These are phyloP conservation scores for Luffia ferchaultella DNA, from an alignment of 2,888 invertebrate species.

Conservation along the genomic window DNA sequence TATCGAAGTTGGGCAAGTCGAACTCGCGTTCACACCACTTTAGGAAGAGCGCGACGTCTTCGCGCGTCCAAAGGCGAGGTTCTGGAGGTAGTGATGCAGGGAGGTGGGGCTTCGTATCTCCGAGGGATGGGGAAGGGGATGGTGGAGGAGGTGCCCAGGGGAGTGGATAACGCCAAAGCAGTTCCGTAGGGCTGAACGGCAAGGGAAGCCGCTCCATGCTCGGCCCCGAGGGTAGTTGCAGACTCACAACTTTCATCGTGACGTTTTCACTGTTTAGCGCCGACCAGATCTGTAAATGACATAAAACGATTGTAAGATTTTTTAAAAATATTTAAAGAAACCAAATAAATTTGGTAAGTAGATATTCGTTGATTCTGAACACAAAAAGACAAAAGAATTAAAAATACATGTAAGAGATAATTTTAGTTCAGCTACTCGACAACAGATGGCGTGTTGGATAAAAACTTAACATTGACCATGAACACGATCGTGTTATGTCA, in stretches of 20 bases:
- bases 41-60: constrained; percentile 87
- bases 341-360: not conserved
- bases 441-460: constrained; percentile 12
- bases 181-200: constrained; percentile 82
- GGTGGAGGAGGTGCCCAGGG: constrained; percentile 74
- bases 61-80: constrained; percentile 89
- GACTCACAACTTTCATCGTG: constrained; percentile 73
- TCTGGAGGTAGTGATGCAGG: constrained; percentile 86
- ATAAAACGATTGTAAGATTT: not conserved
- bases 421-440: constrained; percentile 7
- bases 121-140: constrained; percentile 71
- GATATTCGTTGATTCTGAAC: not conserved
- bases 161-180: constrained; percentile 88
- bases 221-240: constrained; percentile 75
- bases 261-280: constrained; percentile 18
- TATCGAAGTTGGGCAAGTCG: constrained; percentile 89
- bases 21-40: constrained; percentile 94
- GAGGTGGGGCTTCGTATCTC: constrained; percentile 87
- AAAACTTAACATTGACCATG: not conserved
- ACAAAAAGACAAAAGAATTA: not conserved
- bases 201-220: constrained; percentile 81
- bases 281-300: constrained; percentile 46
- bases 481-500: too few relatives aligned
- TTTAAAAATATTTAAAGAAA: not conserved
- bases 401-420: not conserved